Conservation (phyloP, 2,113 vertebrate genomes). For the Fulmarus glacialis region DNA sequence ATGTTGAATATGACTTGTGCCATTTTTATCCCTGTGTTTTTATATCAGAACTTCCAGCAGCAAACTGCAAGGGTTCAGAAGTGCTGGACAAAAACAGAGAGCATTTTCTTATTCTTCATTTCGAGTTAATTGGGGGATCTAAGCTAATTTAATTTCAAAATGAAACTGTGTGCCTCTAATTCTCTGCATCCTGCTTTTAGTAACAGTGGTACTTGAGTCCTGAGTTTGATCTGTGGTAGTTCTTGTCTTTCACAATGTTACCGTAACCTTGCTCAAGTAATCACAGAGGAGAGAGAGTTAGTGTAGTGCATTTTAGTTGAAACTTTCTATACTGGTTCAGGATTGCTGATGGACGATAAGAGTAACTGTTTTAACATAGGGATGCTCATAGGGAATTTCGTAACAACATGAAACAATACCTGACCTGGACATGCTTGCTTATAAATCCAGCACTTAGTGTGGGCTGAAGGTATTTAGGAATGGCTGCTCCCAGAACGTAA, state of each 20-base stretch:
- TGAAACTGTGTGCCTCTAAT: not conserved
- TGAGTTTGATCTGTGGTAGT: not conserved
- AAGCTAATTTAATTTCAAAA: not conserved
- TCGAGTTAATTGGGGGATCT: not conserved
- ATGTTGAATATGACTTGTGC: not conserved
- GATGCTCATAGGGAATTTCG: not conserved
- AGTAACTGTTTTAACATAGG: not conserved
- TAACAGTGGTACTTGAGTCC: not conserved
- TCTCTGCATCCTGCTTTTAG: not conserved
- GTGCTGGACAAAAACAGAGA: not conserved
- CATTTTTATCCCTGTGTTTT: constrained; percentile 21
- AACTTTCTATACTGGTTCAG: not conserved
- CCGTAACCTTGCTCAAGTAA: not conserved
- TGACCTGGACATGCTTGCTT: not conserved
- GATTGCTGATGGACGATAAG: not conserved
- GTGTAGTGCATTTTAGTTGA: not conserved
- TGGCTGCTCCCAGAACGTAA: not conserved
- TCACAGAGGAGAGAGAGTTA: not conserved
- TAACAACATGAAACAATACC: not conserved
- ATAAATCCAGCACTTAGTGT: not conserved
- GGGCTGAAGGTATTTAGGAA: not conserved
- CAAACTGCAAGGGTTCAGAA: constrained; percentile 45
- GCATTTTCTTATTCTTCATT: not conserved
- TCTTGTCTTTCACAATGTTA: not conserved
- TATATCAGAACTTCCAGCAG: constrained; percentile 6